Conservation (phyloP, 1,140 invertebrate genomes). For the Mactra quadrangularis region DNA sequence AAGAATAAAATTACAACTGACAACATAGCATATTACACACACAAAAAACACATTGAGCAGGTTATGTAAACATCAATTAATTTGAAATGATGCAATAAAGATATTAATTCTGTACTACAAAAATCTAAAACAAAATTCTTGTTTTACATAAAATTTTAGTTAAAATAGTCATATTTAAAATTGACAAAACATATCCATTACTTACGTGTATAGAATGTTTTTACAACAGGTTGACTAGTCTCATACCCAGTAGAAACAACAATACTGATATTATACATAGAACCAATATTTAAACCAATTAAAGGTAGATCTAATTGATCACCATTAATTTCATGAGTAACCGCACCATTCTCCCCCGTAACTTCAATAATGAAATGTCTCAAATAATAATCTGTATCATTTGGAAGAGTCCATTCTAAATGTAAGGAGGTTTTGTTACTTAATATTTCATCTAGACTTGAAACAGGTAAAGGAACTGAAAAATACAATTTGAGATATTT, state of each 20-base stretch:
- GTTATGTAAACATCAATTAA: too few relatives aligned
- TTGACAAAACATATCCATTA: too few relatives aligned
- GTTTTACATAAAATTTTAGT: too few relatives aligned
- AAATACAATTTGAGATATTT: slow-evolving; percentile 1
- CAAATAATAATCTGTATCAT: slow-evolving; percentile 11
- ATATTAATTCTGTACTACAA: too few relatives aligned
- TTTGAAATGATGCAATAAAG: too few relatives aligned
- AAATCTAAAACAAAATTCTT: too few relatives aligned
- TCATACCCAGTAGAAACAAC: slow-evolving; percentile 45
- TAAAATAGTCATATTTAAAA: too few relatives aligned
- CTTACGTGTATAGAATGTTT: slow-evolving; percentile 57
- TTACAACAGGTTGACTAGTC: slow-evolving; percentile 27
- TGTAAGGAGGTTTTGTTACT: slow-evolving; percentile 45
- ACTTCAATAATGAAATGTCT: slow-evolving; percentile 24
- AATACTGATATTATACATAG: slow-evolving; percentile 50
- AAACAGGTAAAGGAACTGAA: slow-evolving; percentile 44
- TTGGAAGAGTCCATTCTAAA: slow-evolving; percentile 34
- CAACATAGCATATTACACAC: too few relatives aligned
- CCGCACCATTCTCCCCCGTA: background rate
- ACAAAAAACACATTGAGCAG: too few relatives aligned
- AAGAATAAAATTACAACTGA: too few relatives aligned
- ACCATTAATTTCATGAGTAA: background rate
- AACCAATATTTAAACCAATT: slow-evolving; percentile 43
- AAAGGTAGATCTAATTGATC: slow-evolving; percentile 6
- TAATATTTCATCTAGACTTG: slow-evolving; percentile 16